A percentile compares a stretch with the other conserved stretches of the same genome.
Evolutionary conservation across 2,797 vertebrate species (phyloP).

Genomic region (Tangara arthus): DNA sequence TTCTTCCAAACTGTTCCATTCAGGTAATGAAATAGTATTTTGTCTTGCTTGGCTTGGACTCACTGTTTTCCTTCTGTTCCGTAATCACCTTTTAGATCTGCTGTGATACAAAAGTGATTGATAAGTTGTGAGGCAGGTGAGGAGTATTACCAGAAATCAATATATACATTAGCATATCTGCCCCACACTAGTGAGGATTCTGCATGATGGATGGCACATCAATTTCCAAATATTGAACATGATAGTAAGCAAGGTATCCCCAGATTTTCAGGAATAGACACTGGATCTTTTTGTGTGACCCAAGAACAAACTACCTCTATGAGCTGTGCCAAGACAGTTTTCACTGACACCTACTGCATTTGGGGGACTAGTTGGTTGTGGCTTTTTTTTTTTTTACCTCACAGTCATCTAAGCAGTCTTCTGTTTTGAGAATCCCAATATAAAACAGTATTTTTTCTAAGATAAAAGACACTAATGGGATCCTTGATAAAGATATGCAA

Average conservation of each 20-base stretch:
- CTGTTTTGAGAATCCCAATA: neutral
- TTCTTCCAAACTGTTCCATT: neutral
- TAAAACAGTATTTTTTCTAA: neutral
- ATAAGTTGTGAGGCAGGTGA: neutral
- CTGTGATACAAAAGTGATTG: neutral
- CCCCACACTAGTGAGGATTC: neutral
- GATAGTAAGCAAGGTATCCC: rapidly evolving
- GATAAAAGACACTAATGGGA: neutral
- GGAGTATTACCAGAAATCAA: neutral
- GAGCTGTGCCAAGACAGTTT: neutral
- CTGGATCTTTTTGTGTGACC: neutral
- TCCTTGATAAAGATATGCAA: neutral
- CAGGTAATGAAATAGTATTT: neutral
- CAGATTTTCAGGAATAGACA: neutral
- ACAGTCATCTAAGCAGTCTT: neutral
- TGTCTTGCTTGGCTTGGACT: neutral
- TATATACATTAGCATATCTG: neutral
- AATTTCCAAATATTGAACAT: neutral
- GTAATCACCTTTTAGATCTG: neutral
- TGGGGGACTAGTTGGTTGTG: neutral
- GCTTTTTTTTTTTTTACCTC: neutral
- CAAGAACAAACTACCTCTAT: neutral
- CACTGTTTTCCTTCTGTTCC: neutral
- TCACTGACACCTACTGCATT: neutral
- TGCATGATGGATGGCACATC: rapidly evolving